These are phyloP conservation scores for Campylorhamphus procurvoides DNA, from an alignment of 2,113 vertebrate species.

Conservation along the genomic window DNA sequence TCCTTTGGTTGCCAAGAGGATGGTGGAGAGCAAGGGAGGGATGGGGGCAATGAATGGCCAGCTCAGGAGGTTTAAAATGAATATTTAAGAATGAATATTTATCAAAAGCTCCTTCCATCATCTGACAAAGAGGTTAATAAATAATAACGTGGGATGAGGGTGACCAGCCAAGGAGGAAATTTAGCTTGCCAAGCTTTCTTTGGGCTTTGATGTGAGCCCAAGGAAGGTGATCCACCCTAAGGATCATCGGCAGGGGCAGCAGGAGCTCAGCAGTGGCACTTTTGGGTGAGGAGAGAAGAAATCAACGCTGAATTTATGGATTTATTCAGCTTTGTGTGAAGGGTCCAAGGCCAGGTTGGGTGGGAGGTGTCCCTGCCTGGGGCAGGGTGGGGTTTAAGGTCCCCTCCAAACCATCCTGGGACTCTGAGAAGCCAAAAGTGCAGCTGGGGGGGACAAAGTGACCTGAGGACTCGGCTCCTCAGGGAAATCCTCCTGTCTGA, in stretches of 20 bases:
- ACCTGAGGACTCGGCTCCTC: background rate
- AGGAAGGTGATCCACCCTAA: background rate
- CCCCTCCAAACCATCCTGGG: background rate
- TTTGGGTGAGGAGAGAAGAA: background rate
- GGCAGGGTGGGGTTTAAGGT: background rate
- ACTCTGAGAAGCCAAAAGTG: background rate
- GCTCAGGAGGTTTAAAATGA: background rate
- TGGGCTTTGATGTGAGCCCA: accelerated
- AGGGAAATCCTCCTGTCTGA: background rate
- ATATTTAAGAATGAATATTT: background rate
- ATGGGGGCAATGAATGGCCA: background rate
- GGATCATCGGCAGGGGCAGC: background rate
- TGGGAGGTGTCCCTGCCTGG: background rate
- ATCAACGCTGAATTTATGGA: background rate
- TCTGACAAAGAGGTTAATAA: conserved; percentile 11
- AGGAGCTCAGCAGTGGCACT: background rate
- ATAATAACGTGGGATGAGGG: background rate
- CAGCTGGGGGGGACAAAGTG: background rate
- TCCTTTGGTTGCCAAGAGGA: conserved; percentile 57
- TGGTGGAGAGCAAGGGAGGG: background rate
- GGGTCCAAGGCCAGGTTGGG: background rate
- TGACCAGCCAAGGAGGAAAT: background rate
- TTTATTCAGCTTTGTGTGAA: background rate
- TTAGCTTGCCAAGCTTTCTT: background rate
- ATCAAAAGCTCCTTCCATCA: background rate